These are phyloP conservation scores for Sigmodon hispidus DNA, from an alignment of 2,113 vertebrate genomes.

Conservation along the genomic window DNA sequence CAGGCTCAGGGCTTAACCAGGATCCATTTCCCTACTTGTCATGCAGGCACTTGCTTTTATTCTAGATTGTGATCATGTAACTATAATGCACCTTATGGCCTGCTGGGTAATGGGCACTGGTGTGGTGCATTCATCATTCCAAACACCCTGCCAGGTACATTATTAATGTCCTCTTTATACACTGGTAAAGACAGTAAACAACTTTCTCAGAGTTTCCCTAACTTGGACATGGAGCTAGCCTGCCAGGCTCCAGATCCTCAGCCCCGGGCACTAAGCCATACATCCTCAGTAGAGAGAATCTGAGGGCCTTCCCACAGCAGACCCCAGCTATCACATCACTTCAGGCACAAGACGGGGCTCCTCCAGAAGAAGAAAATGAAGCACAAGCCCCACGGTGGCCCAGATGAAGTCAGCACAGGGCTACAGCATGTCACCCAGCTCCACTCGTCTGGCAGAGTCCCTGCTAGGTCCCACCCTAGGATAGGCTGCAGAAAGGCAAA, in stretches of 20 bases:
- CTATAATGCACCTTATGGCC: background rate
- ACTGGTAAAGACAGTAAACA: background rate
- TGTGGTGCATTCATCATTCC: background rate
- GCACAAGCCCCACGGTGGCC: background rate
- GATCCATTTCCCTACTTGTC: background rate
- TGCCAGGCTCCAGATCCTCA: background rate
- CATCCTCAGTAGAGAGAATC: background rate
- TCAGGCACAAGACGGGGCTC: background rate
- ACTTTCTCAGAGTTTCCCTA: background rate
- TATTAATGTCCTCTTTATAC: background rate
- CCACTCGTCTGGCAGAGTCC: background rate
- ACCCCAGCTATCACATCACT: background rate
- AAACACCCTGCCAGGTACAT: too few relatives aligned
- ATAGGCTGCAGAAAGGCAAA: background rate
- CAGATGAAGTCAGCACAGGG: background rate
- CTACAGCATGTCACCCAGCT: background rate
- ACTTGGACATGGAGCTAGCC: conserved; percentile 2
- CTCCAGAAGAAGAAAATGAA: background rate
- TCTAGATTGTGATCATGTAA: background rate
- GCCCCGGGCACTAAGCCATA: background rate
- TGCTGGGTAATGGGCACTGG: background rate
- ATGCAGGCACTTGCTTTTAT: background rate
- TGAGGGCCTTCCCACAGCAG: background rate
- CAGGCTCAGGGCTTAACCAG: background rate
- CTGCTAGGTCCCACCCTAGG: rapidly evolving